Conservation (phyloP, 2,888 invertebrate genomes). For the Leptinotarsa tumamoca region DNA sequence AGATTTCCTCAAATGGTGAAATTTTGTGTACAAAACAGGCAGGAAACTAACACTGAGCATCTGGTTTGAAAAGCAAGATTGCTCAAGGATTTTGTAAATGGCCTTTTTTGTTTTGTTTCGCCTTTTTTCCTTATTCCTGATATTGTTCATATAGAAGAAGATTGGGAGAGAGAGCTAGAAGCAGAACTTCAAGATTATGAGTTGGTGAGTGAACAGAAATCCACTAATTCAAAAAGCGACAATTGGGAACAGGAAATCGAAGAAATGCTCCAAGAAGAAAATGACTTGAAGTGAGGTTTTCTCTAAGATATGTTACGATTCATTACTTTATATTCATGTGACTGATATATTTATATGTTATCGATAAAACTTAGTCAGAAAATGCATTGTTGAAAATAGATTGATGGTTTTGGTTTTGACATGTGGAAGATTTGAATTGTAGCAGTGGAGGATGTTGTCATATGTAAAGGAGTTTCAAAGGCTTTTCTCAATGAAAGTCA, state of each 20-base stretch:
- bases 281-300: constrained; percentile 61
- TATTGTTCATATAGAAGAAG: constrained; percentile 71
- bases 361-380: neutral
- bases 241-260: constrained; percentile 66
- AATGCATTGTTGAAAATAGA: no score
- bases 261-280: constrained; percentile 63
- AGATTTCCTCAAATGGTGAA: constrained; percentile 44
- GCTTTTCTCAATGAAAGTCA: no score
- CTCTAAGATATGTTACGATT: constrained; percentile 12
- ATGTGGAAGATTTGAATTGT: no score
- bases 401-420: no score
- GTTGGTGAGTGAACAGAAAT: constrained; percentile 77
- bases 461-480: no score
- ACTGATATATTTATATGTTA: constrained; percentile 39
- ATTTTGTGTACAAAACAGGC: constrained; percentile 49
- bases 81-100: constrained; percentile 47
- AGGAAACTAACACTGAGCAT: constrained; percentile 61
- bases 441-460: no score
- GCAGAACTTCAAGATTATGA: constrained; percentile 96
- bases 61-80: constrained; percentile 52
- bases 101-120: constrained; percentile 56
- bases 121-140: constrained; percentile 43
- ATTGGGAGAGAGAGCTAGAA: constrained; percentile 96
- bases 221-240: constrained; percentile 65
- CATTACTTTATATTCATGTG: constrained; percentile 30